Evolutionary conservation across 2,888 invertebrate species (phyloP).

Genomic region (Agrilus mali): DNA sequence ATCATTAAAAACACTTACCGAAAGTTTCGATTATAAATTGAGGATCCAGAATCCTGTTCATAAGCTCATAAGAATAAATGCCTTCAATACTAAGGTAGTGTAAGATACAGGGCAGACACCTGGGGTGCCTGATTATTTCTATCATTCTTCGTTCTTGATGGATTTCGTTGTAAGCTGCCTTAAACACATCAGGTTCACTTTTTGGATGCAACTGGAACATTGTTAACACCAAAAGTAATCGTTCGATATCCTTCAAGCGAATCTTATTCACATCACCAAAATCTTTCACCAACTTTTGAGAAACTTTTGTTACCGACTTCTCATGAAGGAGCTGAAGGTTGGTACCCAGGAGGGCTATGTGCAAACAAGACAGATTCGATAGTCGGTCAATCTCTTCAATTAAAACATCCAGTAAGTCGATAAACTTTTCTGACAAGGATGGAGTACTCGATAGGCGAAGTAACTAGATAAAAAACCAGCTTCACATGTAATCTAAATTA

Average conservation of each 20-base stretch:
- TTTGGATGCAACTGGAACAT: slow-evolving; percentile 46
- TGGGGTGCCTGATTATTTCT: slow-evolving; percentile 47
- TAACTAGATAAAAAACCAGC: too few relatives aligned
- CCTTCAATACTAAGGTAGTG: slow-evolving; percentile 45
- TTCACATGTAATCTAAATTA: too few relatives aligned
- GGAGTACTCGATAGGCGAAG: slow-evolving; percentile 45
- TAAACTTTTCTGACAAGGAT: slow-evolving; percentile 34
- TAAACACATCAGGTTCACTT: slow-evolving; percentile 36
- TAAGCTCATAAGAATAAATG: slow-evolving; percentile 46
- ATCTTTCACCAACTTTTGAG: slow-evolving; percentile 38
- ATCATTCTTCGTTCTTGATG: slow-evolving; percentile 36
- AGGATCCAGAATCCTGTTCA: slow-evolving; percentile 42
- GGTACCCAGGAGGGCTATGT: slow-evolving; percentile 51
- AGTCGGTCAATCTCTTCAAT: slow-evolving; percentile 43
- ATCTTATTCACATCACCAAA: slow-evolving; percentile 27
- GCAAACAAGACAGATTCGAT: slow-evolving; percentile 49
- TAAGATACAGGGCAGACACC: slow-evolving; percentile 46
- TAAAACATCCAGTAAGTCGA: slow-evolving; percentile 41
- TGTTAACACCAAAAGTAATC: slow-evolving; percentile 48
- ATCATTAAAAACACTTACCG: slow-evolving; percentile 28
- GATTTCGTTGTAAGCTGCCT: slow-evolving; percentile 36
- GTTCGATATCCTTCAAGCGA: slow-evolving; percentile 60
- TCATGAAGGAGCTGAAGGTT: slow-evolving; percentile 37
- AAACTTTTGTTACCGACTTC: slow-evolving; percentile 35
- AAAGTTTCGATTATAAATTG: slow-evolving; percentile 44